Base-by-base conservation (phyloP, 2,888 invertebrate genomes). In the Chironomus riparius region DNA sequence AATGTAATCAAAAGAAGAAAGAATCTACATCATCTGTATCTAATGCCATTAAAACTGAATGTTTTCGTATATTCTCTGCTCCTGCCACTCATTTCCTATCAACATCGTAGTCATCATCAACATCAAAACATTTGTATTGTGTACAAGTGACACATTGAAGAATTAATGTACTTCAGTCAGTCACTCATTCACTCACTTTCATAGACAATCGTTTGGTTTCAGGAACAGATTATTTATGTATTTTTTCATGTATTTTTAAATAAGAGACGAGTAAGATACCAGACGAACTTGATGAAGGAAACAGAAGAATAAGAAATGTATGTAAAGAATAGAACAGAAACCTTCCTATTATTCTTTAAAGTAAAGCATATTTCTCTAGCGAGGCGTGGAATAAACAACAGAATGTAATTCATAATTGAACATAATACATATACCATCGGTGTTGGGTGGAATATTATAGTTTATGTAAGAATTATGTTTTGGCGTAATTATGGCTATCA, bases 351-450 rank as follows among this genome's bases (percentile, higher is more conserved):
- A 38, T 38, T 38, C 38, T 38, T 38, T 10, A 38, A 38, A 38
- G 38, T 38, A 38, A 38, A 38, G 38, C 38, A 38, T 38, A 38
- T 38, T 10, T 38, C 10, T 38, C 38, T 38, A 38, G 2, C 56
- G 56, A 56, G 56, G 56, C 56, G 56, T 56, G 56, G 56, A 56
- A 56, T 4, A 38, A 68, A 56, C 15, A 47, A 47, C 38, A 70
- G 47, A 70, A 70, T 56, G 56, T 48, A 71, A 71, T 71, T 71
- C 71, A 71, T 71, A 71, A 71, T 71, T 47, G 47, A 70, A 70
- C 47, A 70, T 70, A 47, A 70, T 70, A 15, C 70, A 56, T 56
- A 7, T 15, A 56, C 56, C 18, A 56, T 15, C n/a, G 5, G 56
- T 18, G 56, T 15, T 56, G 56, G 56, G 56, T 38, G 56, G 18